phyloP scores from a whole-genome alignment of 2,113 vertebrate genomes.

The Cromileptes altivelis region DNA sequence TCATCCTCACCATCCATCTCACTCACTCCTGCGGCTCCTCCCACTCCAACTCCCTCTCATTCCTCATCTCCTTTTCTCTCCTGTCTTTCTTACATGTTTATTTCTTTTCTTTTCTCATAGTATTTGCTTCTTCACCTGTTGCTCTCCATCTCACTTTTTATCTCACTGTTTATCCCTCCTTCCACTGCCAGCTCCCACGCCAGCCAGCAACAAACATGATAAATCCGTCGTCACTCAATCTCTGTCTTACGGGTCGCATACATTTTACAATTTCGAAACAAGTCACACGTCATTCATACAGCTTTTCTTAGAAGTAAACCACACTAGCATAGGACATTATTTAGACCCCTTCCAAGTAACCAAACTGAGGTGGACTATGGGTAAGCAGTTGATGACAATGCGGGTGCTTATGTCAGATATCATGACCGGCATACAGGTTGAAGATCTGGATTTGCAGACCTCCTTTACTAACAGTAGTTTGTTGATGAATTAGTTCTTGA shows the following conservation, averaged over 20 bases:
- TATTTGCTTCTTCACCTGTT: neutral
- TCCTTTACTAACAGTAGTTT: neutral
- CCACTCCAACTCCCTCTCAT: neutral
- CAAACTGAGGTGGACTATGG: neutral
- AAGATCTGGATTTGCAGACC: neutral
- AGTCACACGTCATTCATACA: neutral
- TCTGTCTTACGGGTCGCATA: conserved; percentile 7
- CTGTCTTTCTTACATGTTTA: neutral
- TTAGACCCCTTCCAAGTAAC: conserved; percentile 3
- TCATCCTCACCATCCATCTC: neutral
- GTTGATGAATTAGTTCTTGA: neutral
- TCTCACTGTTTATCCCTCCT: neutral
- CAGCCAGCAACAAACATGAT: conserved; percentile 27
- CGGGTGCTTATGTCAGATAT: conserved; percentile 8
- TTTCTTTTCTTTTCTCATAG: neutral
- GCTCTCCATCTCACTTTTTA: neutral
- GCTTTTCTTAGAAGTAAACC: conserved; percentile 41
- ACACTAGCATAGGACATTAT: conserved; percentile 11
- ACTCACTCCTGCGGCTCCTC: neutral
- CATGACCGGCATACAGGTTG: neutral
- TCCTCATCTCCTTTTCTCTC: conserved; percentile 4
- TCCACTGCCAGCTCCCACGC: neutral
- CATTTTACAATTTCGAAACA: conserved; percentile 35
- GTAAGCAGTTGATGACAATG: conserved; percentile 13
- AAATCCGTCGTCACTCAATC: neutral